Evolutionary conservation across 2,797 vertebrate species (phyloP).

Genomic region (Coracias cyanogaster): DNA sequence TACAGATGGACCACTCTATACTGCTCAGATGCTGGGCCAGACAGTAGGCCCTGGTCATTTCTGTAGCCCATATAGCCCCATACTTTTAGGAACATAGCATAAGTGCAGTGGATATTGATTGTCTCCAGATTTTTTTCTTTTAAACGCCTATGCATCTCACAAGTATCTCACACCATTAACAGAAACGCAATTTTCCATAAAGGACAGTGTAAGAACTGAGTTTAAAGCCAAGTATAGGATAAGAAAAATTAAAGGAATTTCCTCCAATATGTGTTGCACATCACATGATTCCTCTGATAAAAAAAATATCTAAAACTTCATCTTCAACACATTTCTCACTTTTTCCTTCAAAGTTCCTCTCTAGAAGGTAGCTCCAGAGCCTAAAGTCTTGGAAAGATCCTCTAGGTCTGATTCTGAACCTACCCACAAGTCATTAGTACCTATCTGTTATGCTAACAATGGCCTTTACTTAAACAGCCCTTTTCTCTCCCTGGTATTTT

Average conservation of each 20-base stretch:
- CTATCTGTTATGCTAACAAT: background rate
- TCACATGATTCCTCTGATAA: background rate
- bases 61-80: accelerated
- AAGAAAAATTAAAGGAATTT: background rate
- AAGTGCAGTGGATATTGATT: background rate
- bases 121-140: background rate
- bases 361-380: background rate
- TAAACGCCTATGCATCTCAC: background rate
- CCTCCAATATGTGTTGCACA: too few relatives aligned
- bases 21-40: background rate
- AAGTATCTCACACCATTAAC: background rate
- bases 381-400: background rate
- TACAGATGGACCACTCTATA: background rate
- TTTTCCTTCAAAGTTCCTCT: background rate
- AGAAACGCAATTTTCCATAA: background rate
- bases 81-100: background rate
- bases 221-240: background rate
- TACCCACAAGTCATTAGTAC: background rate
- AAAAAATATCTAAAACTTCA: background rate
- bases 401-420: background rate
- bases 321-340: background rate
- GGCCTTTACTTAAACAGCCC: background rate
- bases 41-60: accelerated
- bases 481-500: background rate
- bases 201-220: accelerated